Conservation (phyloP, 2,113 vertebrate species). For the Labrus mixtus region DNA sequence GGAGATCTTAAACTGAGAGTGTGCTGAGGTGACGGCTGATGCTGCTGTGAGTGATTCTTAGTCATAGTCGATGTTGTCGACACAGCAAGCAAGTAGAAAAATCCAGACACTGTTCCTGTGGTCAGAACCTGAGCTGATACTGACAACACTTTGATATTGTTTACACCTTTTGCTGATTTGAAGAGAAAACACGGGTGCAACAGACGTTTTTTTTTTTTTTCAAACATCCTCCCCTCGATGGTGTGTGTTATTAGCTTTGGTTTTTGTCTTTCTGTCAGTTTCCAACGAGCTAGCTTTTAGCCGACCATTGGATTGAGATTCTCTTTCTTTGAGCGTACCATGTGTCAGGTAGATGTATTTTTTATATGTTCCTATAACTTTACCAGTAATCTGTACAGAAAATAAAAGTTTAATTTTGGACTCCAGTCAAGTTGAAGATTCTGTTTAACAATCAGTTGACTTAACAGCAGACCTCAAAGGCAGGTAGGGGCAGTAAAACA, state of each 20-base stretch:
- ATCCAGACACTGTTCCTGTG: not conserved
- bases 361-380: too few species aligned
- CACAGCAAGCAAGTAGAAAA: conserved; percentile 30
- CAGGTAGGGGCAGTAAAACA: too few species aligned
- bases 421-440: too few species aligned
- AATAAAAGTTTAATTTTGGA: too few species aligned
- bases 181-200: not conserved
- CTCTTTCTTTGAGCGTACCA: not conserved
- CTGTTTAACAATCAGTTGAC: too few species aligned
- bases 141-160: conserved; percentile 18
- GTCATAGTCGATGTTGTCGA: conserved; percentile 34
- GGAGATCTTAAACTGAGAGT: conserved; percentile 26
- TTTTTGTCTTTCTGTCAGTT: conserved; percentile 17
- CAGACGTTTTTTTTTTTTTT: too few species aligned
- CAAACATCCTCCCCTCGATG: conserved; percentile 38
- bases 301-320: not conserved
- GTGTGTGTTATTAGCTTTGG: not conserved
- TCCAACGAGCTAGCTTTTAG: not conserved
- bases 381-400: too few species aligned
- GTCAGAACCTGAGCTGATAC: conserved; percentile 11
- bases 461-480: too few species aligned
- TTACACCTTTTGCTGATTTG: conserved; percentile 25
- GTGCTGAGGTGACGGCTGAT: conserved; percentile 14
- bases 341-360: not conserved
- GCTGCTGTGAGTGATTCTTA: conserved; percentile 15